Base-by-base conservation (phyloP, 2,797 vertebrate genomes). In the Caiman crocodilus region DNA sequence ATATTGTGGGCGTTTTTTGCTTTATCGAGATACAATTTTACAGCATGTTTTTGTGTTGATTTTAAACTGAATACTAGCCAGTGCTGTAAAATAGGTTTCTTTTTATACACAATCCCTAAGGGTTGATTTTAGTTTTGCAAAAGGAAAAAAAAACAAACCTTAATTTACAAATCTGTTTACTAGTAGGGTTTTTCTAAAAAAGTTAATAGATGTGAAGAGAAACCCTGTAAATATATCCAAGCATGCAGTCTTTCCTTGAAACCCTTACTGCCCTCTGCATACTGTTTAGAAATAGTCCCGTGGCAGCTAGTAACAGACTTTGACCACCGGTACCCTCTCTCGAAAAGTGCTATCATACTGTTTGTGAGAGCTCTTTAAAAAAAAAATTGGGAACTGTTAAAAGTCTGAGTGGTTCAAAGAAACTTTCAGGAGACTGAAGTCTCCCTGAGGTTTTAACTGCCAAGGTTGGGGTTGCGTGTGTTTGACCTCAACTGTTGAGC, bases 61-160 rank as follows among this genome's bases (percentile, higher is more conserved):
- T 98, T 98, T 97, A 97, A 97, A 95, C 95, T 94, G 96, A 96
- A 95, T 94, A 94, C 50, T 92, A 94, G 94, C 94, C 95, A 96
- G 76, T 97, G 93, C 94, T 97, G 92, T 97, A 95, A 97, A 96
- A 97, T 95, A 97, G 95, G 71, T 96, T 97, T 97, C 85, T 96
- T 97, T 97, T 98, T 97, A 96, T 97, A 98, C 94, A 88, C 69
- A 94, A 97, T 97, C 84, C 88, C 92, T 97, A 93, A 96, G 82
- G 90, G 91, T 96, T 97, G 81, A 92, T 96, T 97, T 96, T 97
- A 96, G 94, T 95, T 97, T 97, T 98, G 92, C 90, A 91, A 93
- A 95, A 95, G 65, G 59, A 92, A 91, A 92, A 85, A n/a, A n/a
- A n/a, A n/a, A n/a, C n/a, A n/a, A 94, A 92, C 69, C 5, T 21